Evolutionary conservation across 2,113 vertebrate genomes (phyloP), one percentile per base, ranked within the genome.

Genomic region (Tenebrosternarchus preto): DNA sequence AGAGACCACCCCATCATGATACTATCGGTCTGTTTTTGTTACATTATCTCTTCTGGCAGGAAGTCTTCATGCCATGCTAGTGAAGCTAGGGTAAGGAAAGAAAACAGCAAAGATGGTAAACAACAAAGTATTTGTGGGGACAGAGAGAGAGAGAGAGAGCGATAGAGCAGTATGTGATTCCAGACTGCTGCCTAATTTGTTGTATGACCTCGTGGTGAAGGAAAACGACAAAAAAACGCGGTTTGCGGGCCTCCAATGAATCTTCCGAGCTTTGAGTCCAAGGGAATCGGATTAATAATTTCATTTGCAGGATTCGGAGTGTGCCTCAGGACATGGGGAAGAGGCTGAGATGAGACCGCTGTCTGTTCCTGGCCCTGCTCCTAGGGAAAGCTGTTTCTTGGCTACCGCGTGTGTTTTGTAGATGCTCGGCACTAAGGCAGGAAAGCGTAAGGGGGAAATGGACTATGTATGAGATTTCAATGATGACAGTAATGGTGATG

Each of bases 281-380:
- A 33, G 63, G 5, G 29, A 66, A n/a, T n/a, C n/a, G 63, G 2
- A 66, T 66, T 66, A 66, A 66, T 66, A 29, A 66, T 66, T 66
- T 66, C 27, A 66, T 33, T 66, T 17, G 17, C 19, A 66, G 17
- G 16, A 5, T 31, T 33, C 29, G 19, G 29, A 66, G 17, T 66
- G 63, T 31, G 63, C 63, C 63, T 31, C 63, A 19, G 29, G 63
- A 66, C 27, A 31, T 33, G 29, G 19, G 5, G 15, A 16, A 0
- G 27, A 66, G 63, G 31, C 8, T 31, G 63, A 66, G 60, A 63
- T 8, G 25, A 12, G 9, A 3, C 12, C 12, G 4, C 60, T 63
- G 22, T 63, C 60, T 61, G 22, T 61, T 25, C 22, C 16, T 63
- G 60, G 60, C 3, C 25, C 60, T 63, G 60, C 11, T 61, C 59